Evolutionary conservation across 64 coral and sea anemone genomes (phyloP).

Genomic region (Actinia equina): DNA sequence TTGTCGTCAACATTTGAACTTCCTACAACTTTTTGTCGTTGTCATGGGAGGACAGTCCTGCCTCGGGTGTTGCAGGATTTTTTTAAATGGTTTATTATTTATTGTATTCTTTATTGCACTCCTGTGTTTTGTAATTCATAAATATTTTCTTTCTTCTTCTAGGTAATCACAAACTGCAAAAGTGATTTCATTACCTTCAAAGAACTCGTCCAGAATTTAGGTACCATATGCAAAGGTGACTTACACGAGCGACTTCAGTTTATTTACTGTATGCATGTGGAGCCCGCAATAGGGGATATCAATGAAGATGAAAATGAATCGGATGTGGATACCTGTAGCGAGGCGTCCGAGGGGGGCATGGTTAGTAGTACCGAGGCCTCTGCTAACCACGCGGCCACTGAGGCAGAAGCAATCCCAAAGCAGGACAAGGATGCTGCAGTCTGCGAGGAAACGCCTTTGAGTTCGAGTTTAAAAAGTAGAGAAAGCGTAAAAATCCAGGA

Average conservation of each 20-base stretch:
- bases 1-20: too few relatives aligned
- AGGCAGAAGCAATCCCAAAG: conserved; percentile 16
- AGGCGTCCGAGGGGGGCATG: conserved; percentile 58
- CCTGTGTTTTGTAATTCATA: too few relatives aligned
- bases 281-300: conserved; percentile 43
- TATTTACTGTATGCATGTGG: conserved; percentile 85
- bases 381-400: neutral
- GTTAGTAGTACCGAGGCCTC: neutral
- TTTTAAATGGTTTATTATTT: too few relatives aligned
- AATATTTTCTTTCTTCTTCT: neutral
- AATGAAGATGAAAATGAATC: conserved; percentile 45
- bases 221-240: conserved; percentile 84
- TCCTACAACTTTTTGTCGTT: too few relatives aligned
- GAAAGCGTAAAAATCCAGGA: neutral
- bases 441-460: neutral
- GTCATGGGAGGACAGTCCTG: too few relatives aligned
- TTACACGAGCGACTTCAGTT: conserved; percentile 83
- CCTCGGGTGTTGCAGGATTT: too few relatives aligned
- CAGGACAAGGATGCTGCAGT: neutral
- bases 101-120: too few relatives aligned
- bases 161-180: conserved; percentile 86
- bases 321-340: conserved; percentile 63
- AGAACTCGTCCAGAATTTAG: conserved; percentile 69
- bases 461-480: conserved; percentile 24
- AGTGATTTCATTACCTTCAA: conserved; percentile 91